A percentile compares a stretch with the other conserved stretches of the same genome.
These are phyloP conservation scores for Phalloptychus januarius DNA, from an alignment of 2,797 vertebrate genomes.

Conservation along the genomic window DNA sequence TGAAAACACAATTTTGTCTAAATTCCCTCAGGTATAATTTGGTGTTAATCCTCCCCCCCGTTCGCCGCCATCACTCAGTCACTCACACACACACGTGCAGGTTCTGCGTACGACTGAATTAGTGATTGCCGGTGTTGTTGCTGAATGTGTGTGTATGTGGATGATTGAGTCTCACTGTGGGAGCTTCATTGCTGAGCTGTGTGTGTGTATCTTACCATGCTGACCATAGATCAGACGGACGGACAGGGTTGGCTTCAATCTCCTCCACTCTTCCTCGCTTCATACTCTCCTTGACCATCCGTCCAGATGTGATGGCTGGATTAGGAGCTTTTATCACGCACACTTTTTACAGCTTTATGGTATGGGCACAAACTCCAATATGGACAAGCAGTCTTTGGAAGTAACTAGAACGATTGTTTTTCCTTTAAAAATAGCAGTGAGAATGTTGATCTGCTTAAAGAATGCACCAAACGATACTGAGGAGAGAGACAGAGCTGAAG, in stretches of 20 bases:
- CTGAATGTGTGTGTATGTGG: slow-evolving; percentile 15
- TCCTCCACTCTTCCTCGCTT: slow-evolving; percentile 27
- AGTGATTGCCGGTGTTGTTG: slow-evolving; percentile 45
- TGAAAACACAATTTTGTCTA: slow-evolving; percentile 72
- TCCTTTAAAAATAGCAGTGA: too few relatives aligned
- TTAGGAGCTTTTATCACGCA: slow-evolving; percentile 72
- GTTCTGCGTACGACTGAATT: slow-evolving; percentile 55
- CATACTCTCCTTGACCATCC: slow-evolving; percentile 51
- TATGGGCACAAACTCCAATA: slow-evolving; percentile 27
- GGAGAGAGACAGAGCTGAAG: too few relatives aligned
- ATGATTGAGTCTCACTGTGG: slow-evolving; percentile 39
- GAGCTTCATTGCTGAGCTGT: slow-evolving; percentile 16
- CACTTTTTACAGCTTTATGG: slow-evolving; percentile 34
- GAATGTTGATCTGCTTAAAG: too few relatives aligned
- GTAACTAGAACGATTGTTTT: neutral
- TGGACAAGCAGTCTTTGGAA: slow-evolving; percentile 30
- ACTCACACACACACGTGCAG: slow-evolving; percentile 43
- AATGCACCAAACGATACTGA: too few relatives aligned
- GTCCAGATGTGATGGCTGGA: slow-evolving; percentile 74
- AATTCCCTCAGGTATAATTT: slow-evolving; percentile 77
- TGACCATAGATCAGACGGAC: slow-evolving; percentile 51
- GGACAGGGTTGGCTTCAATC: slow-evolving; percentile 31
- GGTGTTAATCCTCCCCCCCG: slow-evolving; percentile 61
- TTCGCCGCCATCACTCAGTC: slow-evolving; percentile 17
- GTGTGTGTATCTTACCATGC: slow-evolving; percentile 28